phyloP scores from a whole-genome alignment of 2,888 invertebrate species.

The Onchidella celtica region DNA sequence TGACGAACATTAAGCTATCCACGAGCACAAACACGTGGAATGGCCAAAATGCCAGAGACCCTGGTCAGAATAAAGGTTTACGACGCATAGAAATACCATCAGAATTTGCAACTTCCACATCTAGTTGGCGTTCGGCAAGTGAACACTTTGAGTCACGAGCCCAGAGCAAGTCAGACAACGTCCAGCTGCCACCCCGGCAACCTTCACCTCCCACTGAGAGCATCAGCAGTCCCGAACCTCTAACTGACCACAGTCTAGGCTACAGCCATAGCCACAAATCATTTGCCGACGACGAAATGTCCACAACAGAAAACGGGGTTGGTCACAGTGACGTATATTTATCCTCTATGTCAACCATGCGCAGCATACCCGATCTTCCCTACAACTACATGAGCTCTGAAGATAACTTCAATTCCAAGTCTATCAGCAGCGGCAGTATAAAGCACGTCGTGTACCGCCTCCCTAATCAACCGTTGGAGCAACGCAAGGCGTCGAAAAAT shows the following conservation, averaged over 20 bases:
- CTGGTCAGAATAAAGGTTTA: no score
- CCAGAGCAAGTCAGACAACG: no score
- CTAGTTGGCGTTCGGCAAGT: constrained; percentile 11
- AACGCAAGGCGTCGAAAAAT: background rate
- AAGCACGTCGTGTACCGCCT: background rate
- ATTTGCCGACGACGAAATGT: background rate
- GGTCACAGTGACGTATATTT: background rate
- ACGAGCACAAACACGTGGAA: no score
- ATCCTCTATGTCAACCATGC: constrained; percentile 37
- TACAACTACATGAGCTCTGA: constrained; percentile 14
- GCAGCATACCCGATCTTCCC: constrained; percentile 27
- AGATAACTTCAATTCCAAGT: background rate
- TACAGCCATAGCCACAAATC: background rate
- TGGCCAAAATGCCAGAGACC: no score
- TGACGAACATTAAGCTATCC: no score
- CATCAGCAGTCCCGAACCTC: background rate
- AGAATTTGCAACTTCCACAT: background rate
- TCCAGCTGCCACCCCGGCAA: no score
- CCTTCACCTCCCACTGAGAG: background rate
- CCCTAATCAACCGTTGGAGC: background rate
- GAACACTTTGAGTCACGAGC: no score
- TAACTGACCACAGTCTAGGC: background rate
- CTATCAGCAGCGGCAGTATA: background rate
- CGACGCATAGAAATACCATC: background rate
- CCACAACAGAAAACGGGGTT: background rate